Conservation (phyloP, 2,888 invertebrate species). For the Pseudolycoriella hygida region DNA sequence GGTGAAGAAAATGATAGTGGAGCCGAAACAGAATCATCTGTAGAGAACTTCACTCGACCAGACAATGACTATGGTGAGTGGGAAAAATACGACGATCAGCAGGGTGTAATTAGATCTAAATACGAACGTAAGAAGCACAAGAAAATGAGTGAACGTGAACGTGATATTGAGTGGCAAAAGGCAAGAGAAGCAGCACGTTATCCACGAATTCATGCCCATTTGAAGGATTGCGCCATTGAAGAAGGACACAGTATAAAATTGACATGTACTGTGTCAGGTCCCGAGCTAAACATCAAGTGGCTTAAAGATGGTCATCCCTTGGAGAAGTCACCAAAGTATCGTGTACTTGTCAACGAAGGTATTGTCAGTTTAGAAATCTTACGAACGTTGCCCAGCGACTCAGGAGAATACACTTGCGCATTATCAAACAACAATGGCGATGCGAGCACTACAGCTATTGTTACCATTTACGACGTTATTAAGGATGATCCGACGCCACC, state of each 20-base stretch:
- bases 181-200: constrained; percentile 24
- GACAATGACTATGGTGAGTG: constrained; percentile 22
- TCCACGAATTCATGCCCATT: constrained; percentile 30
- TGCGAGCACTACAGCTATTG: constrained; percentile 48
- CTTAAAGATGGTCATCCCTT: constrained; percentile 44
- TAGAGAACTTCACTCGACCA: constrained; percentile 23
- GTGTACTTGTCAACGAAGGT: constrained; percentile 45
- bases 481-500: constrained; percentile 52
- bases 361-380: constrained; percentile 53
- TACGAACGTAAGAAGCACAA: constrained; percentile 14
- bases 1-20: constrained; percentile 11
- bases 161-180: constrained; percentile 27
- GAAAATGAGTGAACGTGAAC: constrained; percentile 22
- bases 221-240: constrained; percentile 58
- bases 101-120: constrained; percentile 16
- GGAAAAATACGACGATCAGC: constrained; percentile 22
- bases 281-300: constrained; percentile 52
- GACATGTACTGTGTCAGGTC: constrained; percentile 60
- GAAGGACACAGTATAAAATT: constrained; percentile 57
- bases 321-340: constrained; percentile 26
- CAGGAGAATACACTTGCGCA: constrained; percentile 54
- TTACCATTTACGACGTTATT: constrained; percentile 58
- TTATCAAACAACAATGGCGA: constrained; percentile 60
- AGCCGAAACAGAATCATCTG: constrained; percentile 16
- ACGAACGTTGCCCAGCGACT: constrained; percentile 46